Conservation (phyloP, 1,140 invertebrate genomes). For the Nasonia longicornis region DNA sequence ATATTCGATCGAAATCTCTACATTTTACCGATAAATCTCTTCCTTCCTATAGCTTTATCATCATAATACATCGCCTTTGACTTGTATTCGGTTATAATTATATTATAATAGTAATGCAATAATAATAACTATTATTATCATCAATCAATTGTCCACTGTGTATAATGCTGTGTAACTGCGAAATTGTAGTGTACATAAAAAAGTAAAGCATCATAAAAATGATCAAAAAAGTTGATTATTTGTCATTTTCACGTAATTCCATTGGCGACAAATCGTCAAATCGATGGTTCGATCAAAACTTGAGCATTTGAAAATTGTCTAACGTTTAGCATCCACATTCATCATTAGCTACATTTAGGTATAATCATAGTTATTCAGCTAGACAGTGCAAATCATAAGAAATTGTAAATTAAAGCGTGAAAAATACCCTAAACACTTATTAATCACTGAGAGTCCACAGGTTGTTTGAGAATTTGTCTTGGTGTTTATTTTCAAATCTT, state of each 20-base stretch:
- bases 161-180: conserved; percentile 55
- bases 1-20: conserved; percentile 50
- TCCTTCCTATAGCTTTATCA: conserved; percentile 47
- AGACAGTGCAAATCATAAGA: not conserved
- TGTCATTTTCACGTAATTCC: conserved; percentile 42
- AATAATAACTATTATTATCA: conserved; percentile 53
- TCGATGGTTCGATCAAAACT: not conserved
- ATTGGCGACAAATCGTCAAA: conserved; percentile 11
- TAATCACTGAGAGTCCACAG: not conserved
- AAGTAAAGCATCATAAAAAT: conserved; percentile 58
- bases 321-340: not conserved
- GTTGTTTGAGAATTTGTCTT: conserved; percentile 4
- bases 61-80: conserved; percentile 52
- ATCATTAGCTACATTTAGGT: not conserved
- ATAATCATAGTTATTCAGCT: not conserved
- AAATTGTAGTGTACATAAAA: conserved; percentile 57
- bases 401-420: conserved; percentile 12
- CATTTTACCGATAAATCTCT: conserved; percentile 47
- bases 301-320: not conserved
- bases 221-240: conserved; percentile 50
- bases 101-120: conserved; percentile 51
- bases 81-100: conserved; percentile 49
- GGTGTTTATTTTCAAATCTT: conserved; percentile 16
- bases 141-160: conserved; percentile 56
- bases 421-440: not conserved